Base-by-base conservation (phyloP, 35 echinoderm and acorn worm species). In the Strongylocentrotus purpuratus region DNA sequence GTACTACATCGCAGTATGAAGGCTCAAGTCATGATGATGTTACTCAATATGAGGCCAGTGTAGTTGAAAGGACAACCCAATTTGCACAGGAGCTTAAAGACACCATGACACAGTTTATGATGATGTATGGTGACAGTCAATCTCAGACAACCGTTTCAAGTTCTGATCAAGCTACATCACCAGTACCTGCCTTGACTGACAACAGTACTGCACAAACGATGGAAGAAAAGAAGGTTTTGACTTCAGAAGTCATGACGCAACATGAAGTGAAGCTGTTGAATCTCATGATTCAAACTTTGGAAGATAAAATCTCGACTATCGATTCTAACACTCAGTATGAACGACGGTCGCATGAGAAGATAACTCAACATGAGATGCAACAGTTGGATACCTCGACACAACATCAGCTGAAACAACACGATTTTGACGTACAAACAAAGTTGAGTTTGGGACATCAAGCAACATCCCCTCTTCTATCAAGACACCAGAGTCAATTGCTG, bases 271-370 rank as follows among this genome's bases (percentile, higher is more conserved):
- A 93, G 48, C 48, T 93, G 48, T 31, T 50, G 48, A 11, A 93
- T 93, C 91, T 46, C 25, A 93, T 93, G 32, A 58, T 33, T 31
- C 91, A 93, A 93, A 93, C 91, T 48, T 14, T 93, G 22, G 46
- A 93, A 48, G 91, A 93, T 46, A 47, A 93, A 47, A 13, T 58
- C 14, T 20, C 18, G 22, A 58, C 48, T 14, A 47, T 58, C 20
- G 91, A 93, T 48, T 18, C 46, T 58, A 46, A 32, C 13, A 50
- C 46, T 32, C 91, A 93, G 31, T 93, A 93, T 58, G 91, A 93
- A 46, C 17, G 32, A 48, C 32, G 45, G 13, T 31, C 10, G 9
- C 17, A 33, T 50, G 91, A 93, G 91, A 48, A 31, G 32, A 32
- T 58, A 25, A 93, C 48, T 20, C 91, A 93, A 46, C 46, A 93